A percentile compares a stretch with the other conserved stretches of the same genome.
Evolutionary conservation across 2,797 vertebrate genomes (phyloP).

Genomic region (Notolepis coatsorum): DNA sequence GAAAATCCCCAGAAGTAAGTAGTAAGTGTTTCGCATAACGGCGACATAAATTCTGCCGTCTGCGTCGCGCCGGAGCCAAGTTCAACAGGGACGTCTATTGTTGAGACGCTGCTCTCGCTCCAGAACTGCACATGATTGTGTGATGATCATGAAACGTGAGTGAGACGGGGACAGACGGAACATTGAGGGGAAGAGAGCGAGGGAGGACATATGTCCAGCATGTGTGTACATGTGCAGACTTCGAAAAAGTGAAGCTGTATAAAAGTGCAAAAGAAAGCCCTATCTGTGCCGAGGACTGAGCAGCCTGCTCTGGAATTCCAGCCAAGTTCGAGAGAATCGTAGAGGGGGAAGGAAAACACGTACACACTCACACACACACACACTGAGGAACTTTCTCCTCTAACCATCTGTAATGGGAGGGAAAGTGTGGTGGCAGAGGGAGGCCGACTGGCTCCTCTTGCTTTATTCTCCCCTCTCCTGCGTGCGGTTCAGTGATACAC

Average conservation of each 20-base stretch:
- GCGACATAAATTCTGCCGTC: too few relatives aligned
- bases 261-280: slow-evolving; percentile 64
- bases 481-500: too few relatives aligned
- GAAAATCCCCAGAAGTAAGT: too few relatives aligned
- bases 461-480: not conserved
- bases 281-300: slow-evolving; percentile 64
- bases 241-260: slow-evolving; percentile 52
- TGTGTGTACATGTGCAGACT: slow-evolving; percentile 77
- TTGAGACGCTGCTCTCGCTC: slow-evolving; percentile 8
- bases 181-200: slow-evolving; percentile 41
- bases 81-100: not conserved
- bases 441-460: not conserved
- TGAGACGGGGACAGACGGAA: slow-evolving; percentile 29
- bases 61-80: not conserved
- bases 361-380: slow-evolving; percentile 7
- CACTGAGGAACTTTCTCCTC: not conserved
- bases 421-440: not conserved
- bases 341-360: not conserved
- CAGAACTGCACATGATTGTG: slow-evolving; percentile 36
- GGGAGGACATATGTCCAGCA: slow-evolving; percentile 80
- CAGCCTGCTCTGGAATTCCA: slow-evolving; percentile 66
- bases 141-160: slow-evolving; percentile 45
- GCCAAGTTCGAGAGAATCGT: slow-evolving; percentile 22
- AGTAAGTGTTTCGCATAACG: too few relatives aligned
- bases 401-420: not conserved